Base-by-base conservation (phyloP, 2,797 vertebrate genomes). In the Lacerta agilis region DNA sequence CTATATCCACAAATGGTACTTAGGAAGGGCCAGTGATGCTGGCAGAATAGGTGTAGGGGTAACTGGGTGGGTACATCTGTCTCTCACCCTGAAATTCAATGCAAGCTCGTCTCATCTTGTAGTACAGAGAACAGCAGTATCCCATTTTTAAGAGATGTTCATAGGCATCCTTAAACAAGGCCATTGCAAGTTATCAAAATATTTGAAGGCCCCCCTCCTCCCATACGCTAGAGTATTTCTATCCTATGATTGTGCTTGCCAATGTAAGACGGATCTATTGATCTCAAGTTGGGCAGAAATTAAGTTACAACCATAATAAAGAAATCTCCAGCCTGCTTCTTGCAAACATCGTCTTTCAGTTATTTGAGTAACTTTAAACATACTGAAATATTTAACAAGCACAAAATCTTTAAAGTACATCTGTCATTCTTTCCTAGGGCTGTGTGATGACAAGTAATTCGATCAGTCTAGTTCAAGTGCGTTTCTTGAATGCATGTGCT, bases 331-430 rank as follows among this genome's bases (percentile, higher is more conserved):
- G 90, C 82, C 80, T 58, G 5, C 92, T 90, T 89, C 41, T 83
- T 61, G 71, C 66, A 75, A 87, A 75, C 88, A 64, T 87, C 85
- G 55, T 86, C 88, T 91, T 33, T 36, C 77, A 85, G 81, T 92
- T 43, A 0, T 72, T 85, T 86, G 81, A 82, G 86, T 45, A 43
- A 91, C 89, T 73, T 93, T 92, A 94, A 94, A 93, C 89, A 83
- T 87, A 84, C 82, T 94, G 0, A 93, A 93, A 95, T 94, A 92
- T 92, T 94, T 94, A 95, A 93, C 90, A 90, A 89, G 90, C 91
- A 77, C 90, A 92, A 93, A 93, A 92, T 92, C 94, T 94, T 94
- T 89, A 27, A 89, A 87, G 92, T 10, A 25, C 43, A 33, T 9
- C 87, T 91, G 69, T 90, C 89, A 93, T 55, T 11, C 88, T 79